Percentiles rank a stretch among this genome's conserved stretches.
Conservation (phyloP, 2,797 vertebrate species). For the Sardinella longiceps region DNA sequence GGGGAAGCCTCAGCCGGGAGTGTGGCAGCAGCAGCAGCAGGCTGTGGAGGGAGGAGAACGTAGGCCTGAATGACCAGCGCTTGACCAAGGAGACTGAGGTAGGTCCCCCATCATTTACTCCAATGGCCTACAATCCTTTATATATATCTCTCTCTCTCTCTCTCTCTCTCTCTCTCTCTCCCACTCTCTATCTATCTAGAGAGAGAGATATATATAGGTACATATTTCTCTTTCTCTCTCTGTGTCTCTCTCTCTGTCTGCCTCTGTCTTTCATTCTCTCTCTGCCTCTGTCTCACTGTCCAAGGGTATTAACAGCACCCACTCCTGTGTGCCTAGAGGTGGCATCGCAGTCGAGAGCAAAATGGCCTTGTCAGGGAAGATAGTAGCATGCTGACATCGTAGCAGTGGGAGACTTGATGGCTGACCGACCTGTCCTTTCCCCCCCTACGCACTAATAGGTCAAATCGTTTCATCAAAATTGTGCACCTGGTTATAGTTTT, state of each 20-base stretch:
- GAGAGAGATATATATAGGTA: no score
- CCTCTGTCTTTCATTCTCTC: background rate
- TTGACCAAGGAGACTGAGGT: background rate
- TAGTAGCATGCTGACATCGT: background rate
- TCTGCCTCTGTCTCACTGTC: background rate
- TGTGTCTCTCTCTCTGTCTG: background rate
- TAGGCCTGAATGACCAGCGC: constrained; percentile 34
- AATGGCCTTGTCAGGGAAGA: background rate
- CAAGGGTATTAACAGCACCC: background rate
- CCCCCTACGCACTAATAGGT: background rate
- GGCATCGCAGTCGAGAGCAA: background rate
- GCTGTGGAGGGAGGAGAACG: constrained; percentile 28
- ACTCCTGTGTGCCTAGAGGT: background rate
- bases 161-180: background rate
- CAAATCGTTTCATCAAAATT: background rate
- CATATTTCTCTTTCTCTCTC: background rate
- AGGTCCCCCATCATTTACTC: background rate
- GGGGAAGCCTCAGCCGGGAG: background rate
- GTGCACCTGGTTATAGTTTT: background rate
- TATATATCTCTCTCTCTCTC: background rate
- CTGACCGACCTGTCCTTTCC: background rate
- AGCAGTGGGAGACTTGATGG: background rate
- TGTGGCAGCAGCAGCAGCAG: background rate
- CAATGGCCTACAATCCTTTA: no score
- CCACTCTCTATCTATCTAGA: background rate